Base-by-base conservation (phyloP, 37 sponge, comb jelly and placozoan species). In the Bolinopsis microptera region DNA sequence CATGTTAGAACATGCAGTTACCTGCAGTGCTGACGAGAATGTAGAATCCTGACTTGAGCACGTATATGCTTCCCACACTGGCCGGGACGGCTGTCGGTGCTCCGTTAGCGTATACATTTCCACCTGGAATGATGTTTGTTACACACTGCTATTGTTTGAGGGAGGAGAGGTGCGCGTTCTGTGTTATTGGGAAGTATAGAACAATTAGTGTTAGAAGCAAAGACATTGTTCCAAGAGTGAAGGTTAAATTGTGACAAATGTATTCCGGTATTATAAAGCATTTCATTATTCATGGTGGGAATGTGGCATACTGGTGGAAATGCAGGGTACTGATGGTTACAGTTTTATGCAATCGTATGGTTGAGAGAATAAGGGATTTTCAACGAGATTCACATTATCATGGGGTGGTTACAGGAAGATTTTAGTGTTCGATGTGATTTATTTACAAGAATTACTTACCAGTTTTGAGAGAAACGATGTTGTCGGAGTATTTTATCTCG, bases 1-100 rank as follows among this genome's bases (percentile, higher is more conserved):
- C n/a, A n/a, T n/a, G n/a, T n/a, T n/a, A n/a, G n/a, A n/a, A n/a
- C n/a, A n/a, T n/a, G n/a, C n/a, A n/a, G n/a, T 2, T 39, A 86
- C 90, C 90, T 86, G 90, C 32, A 26, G 90, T 86, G 36, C 90
- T 86, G 28, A 26, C 35, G 26, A 86, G 31, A 16, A 38, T 86
- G 30, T 41, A 86, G 90, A 34, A 86, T 24, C 90, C 90, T 24
- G 90, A 28, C n/a, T 39, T 23, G 90, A n/a, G 32, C 3, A 86
- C 24, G 90, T 24, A 39, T 23, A 86, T 34, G 36, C 35, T 86
- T 5, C 90, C 90, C 9, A 86, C 90, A 41, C 36, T 86, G 32
- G 23, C 13, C 13, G 90, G 90, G 30, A 86, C 9, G 31, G 0
- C 13, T 5, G 61, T 48, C 61, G 61, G 61, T 5, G 61, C 75